Percentiles rank a stretch among this genome's conserved stretches.
These are phyloP conservation scores for Oncorhynchus kisutch DNA, from an alignment of 2,113 vertebrate genomes.

Conservation along the genomic window DNA sequence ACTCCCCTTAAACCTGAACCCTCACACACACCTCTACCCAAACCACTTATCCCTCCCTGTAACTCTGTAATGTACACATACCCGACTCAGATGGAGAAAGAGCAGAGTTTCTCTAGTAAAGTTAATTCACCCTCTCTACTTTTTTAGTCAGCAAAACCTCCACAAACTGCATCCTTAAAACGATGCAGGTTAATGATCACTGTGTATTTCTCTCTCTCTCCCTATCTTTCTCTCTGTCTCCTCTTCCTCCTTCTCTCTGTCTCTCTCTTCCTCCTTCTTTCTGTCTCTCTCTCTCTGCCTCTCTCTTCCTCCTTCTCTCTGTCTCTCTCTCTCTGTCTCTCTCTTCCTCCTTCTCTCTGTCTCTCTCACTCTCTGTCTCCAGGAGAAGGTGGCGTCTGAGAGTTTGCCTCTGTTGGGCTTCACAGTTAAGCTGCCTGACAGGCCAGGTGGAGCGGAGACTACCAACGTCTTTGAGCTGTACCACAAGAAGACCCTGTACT, in stretches of 20 bases:
- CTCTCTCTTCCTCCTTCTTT: not conserved
- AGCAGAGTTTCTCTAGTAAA: too few relatives aligned
- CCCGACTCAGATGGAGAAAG: too few relatives aligned
- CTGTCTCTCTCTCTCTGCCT: not conserved
- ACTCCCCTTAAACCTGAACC: constrained; percentile 63
- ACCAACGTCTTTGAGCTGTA: constrained; percentile 88
- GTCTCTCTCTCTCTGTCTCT: too few relatives aligned
- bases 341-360: too few relatives aligned
- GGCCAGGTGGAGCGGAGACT: constrained; percentile 74
- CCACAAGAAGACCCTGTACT: constrained; percentile 95
- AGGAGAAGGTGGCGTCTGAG: constrained; percentile 94
- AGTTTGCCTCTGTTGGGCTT: constrained; percentile 94
- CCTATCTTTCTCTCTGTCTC: not conserved
- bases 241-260: not conserved
- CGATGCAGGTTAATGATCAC: too few relatives aligned
- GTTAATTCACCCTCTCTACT: too few relatives aligned
- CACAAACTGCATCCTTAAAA: too few relatives aligned
- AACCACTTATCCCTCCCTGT: too few relatives aligned
- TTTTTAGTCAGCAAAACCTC: too few relatives aligned
- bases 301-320: not conserved
- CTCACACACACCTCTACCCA: not conserved
- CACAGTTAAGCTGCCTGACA: constrained; percentile 84
- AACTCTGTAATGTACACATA: too few relatives aligned
- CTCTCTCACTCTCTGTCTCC: constrained; percentile 11
- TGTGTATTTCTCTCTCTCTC: not conserved